Base-by-base conservation (phyloP, 2,888 invertebrate genomes). In the Cosmorhoe ocellata region DNA sequence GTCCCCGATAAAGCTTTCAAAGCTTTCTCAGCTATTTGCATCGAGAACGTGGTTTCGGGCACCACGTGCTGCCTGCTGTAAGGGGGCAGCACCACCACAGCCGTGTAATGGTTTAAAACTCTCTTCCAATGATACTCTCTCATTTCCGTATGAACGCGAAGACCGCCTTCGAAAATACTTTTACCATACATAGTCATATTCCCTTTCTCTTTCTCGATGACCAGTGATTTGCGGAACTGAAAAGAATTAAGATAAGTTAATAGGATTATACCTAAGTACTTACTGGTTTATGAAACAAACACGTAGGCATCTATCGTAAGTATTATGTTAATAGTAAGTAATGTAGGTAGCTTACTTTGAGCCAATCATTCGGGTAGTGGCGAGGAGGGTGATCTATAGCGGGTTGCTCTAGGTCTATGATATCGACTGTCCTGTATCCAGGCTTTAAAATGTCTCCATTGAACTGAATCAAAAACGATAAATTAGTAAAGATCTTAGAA, bases 371-470 rank as follows among this genome's bases (percentile, higher is more conserved):
- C 0, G 86, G 81, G 37, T 85, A 89, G 24, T 79, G 66, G 31
- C 90, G 64, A 0, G 88, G 80, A 1, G 61, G 58, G 44, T 81
- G 82, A 10, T 74, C 71, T 3, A 66, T 61, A 0, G 77, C 86
- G 0, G 87, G 67, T 49, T 89, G 90, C 55, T 90, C 90, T 5
- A 89, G 53, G 42, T 88, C 87, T n/a, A 90, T 59, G 44, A 90
- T 70, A 56, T 90, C 90, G 7, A 90, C 84, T 0, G 90, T 88
- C 2, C 90, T 76, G 56, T 89, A 90, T 2, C 90, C 90, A 10
- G 90, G 89, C 58, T 84, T 85, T 30, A 90, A 59, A 31, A 90
- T 80, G 44, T 88, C 83, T 1, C 86, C 88, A 26, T 89, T 85
- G 45, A 90, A 88, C 90, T 89, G 5, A 5, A 27, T 11, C 24